A percentile compares a stretch with the other conserved stretches of the same genome.
Evolutionary conservation across 2,888 invertebrate species (phyloP).

Genomic region (Shargacucullia verbasci): DNA sequence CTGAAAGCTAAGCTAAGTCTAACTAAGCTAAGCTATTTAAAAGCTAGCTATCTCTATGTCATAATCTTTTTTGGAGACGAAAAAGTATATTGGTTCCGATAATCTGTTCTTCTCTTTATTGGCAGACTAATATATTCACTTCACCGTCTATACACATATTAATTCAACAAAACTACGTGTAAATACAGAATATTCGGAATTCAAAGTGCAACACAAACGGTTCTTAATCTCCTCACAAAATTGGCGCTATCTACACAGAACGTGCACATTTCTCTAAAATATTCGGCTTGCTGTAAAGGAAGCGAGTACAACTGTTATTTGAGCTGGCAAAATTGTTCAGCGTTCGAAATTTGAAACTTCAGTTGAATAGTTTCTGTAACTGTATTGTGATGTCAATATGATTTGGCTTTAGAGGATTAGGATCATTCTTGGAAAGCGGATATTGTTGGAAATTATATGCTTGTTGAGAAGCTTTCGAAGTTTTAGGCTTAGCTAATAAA

Average conservation of each 20-base stretch:
- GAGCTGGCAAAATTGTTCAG: conserved; percentile 48
- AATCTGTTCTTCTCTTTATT: no score
- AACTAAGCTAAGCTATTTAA: no score
- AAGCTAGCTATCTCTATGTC: no score
- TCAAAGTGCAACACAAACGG: conserved; percentile 4
- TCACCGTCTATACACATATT: no score
- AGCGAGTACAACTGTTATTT: conserved; percentile 46
- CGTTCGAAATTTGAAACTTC: conserved; percentile 46
- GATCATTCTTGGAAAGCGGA: conserved; percentile 29
- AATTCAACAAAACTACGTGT: background rate
- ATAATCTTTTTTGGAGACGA: no score
- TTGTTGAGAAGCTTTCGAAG: conserved; percentile 10
- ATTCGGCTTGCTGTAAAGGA: conserved; percentile 39
- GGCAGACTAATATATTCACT: no score
- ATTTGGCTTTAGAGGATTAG: conserved; percentile 39
- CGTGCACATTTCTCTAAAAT: conserved; percentile 31
- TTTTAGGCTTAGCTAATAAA: background rate
- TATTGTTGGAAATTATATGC: conserved; percentile 19
- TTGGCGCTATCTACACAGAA: conserved; percentile 15
- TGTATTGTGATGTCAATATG: conserved; percentile 45
- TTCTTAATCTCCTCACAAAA: conserved; percentile 15
- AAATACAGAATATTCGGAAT: background rate
- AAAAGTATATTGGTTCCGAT: no score
- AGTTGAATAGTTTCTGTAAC: conserved; percentile 45
- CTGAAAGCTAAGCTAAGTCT: no score